phyloP scores from a whole-genome alignment of 2,113 vertebrate genomes.

The Guaruba guarouba region DNA sequence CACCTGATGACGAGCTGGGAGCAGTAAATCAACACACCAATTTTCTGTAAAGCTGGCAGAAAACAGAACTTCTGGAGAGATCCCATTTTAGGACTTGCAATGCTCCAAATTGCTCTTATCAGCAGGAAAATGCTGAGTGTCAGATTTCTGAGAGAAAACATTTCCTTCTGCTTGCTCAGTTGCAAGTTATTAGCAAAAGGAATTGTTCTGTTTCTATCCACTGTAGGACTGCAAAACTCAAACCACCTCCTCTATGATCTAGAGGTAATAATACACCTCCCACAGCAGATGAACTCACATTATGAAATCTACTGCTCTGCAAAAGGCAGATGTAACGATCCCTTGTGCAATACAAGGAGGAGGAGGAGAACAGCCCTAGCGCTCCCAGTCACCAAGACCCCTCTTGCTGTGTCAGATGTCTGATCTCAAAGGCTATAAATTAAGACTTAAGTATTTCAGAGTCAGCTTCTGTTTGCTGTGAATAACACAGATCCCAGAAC shows the following conservation, averaged over 20 bases:
- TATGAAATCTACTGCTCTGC: background rate
- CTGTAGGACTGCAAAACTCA: background rate
- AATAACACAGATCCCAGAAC: background rate
- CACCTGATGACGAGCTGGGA: background rate
- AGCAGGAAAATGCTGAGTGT: background rate
- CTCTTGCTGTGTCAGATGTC: background rate
- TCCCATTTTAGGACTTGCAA: background rate
- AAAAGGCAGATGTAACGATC: background rate
- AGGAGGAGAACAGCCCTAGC: background rate
- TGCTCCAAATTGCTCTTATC: background rate
- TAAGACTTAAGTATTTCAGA: background rate
- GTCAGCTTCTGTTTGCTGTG: background rate
- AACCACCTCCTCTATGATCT: background rate
- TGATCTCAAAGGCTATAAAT: background rate
- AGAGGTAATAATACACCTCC: background rate
- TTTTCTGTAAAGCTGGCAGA: background rate
- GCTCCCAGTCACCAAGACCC: background rate
- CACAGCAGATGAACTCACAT: rapidly evolving
- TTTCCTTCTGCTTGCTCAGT: background rate
- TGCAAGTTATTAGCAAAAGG: background rate
- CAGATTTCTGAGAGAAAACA: background rate
- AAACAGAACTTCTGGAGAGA: background rate
- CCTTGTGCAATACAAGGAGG: background rate
- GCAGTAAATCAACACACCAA: background rate
- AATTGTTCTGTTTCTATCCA: background rate